phyloP scores from a whole-genome alignment of 2,888 invertebrate species.

The Pyrgus malvae region DNA sequence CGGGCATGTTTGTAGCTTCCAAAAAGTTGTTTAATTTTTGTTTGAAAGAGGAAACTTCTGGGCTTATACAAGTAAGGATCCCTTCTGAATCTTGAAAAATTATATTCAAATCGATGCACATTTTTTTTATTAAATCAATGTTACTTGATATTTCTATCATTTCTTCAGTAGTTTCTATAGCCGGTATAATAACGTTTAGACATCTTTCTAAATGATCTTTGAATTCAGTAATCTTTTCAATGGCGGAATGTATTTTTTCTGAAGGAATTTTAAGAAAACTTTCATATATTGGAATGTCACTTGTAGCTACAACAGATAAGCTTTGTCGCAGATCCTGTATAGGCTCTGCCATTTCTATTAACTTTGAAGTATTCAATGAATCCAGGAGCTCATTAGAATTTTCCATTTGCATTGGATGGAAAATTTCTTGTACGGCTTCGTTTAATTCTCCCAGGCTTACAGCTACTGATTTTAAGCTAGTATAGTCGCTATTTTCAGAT shows the following conservation, averaged over 20 bases:
- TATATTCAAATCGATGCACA: slow-evolving; percentile 54
- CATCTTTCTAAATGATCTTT: slow-evolving; percentile 59
- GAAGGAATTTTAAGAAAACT: slow-evolving; percentile 59
- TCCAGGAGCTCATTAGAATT: slow-evolving; percentile 48
- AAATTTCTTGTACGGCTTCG: slow-evolving; percentile 56
- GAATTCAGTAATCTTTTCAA: slow-evolving; percentile 55
- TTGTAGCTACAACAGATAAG: slow-evolving; percentile 59
- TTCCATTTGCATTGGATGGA: slow-evolving; percentile 65
- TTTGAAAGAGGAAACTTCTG: slow-evolving; percentile 29
- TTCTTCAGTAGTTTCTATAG: slow-evolving; percentile 54
- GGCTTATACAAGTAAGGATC: not conserved
- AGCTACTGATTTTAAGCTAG: slow-evolving; percentile 58
- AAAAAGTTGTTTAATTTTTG: slow-evolving; percentile 50
- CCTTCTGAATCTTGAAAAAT: slow-evolving; percentile 46
- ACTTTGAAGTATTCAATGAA: slow-evolving; percentile 47
- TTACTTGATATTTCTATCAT: slow-evolving; percentile 61
- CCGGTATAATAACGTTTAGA: slow-evolving; percentile 54
- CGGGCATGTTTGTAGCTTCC: slow-evolving; percentile 50
- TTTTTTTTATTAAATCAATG: slow-evolving; percentile 51
- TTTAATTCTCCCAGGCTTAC: slow-evolving; percentile 54
- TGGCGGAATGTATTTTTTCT: slow-evolving; percentile 58
- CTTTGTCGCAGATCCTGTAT: slow-evolving; percentile 62
- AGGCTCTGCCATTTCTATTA: slow-evolving; percentile 61
- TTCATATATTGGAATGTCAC: slow-evolving; percentile 68
- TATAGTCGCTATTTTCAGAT: slow-evolving; percentile 61